Percentiles rank a stretch among this genome's conserved stretches.
phyloP scores from a whole-genome alignment of 92 coral and sea anemone genomes.

The Zoanthus solanderi region DNA sequence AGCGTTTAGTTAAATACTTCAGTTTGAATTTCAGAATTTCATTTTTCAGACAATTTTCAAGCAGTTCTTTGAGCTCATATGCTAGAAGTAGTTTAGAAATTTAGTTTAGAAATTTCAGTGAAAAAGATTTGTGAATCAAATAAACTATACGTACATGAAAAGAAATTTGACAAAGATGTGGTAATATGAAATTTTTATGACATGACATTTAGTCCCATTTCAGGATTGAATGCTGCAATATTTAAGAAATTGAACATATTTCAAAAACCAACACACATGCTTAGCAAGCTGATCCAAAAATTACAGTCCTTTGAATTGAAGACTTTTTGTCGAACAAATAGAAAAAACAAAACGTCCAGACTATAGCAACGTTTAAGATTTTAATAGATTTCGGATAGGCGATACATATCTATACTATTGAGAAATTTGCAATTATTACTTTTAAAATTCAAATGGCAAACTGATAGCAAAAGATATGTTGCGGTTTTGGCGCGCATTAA shows the following conservation, averaged over 20 bases:
- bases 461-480: background rate
- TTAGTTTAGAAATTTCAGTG: no score
- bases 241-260: background rate
- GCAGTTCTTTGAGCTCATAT: no score
- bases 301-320: background rate
- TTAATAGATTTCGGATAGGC: background rate
- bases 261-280: background rate
- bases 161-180: no score
- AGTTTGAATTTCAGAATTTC: no score
- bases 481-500: conserved; percentile 17
- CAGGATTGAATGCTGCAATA: background rate
- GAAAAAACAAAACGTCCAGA: background rate
- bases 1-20: no score
- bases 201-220: background rate
- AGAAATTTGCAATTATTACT: background rate
- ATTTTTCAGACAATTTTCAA: no score
- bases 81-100: no score
- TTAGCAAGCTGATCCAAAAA: background rate
- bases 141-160: no score
- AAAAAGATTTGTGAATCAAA: no score
- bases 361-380: background rate
- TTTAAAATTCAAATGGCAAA: conserved; percentile 31
- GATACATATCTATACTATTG: background rate
- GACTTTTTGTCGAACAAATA: background rate
- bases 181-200: no score